Base-by-base conservation (phyloP, 2,113 vertebrate species). In the Eretmochelys imbricata region DNA sequence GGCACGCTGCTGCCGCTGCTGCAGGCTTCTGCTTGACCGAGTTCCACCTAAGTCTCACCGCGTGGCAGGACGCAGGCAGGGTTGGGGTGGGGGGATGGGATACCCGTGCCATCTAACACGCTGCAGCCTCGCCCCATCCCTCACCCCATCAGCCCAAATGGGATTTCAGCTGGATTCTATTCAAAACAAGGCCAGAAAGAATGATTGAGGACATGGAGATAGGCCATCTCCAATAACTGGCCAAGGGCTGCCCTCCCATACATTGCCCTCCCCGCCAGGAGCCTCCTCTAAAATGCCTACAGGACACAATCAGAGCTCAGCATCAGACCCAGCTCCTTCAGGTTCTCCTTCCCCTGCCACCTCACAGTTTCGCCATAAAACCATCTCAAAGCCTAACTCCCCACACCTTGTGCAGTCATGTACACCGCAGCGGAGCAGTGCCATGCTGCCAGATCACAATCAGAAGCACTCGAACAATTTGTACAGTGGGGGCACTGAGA, bases 91-190 rank as follows among this genome's bases (percentile, higher is more conserved):
- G 35, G 27, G 38, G 79, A 8, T 29, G 17, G 38, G 51, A 27
- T 27, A 35, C 83, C 27, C 22, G 4, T 46, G 62, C 53, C 14
- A 4, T 49, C 62, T 57, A 17, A 72, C 65, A 38, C 8, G 19
- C 65, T 72, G 65, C 65, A 72, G 65, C n/a, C 65, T 69, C 65
- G 20, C 65, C 0, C 69, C 42, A 2, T 24, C 5, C 31, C 65
- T 69, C 65, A n/a, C 65, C 0, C 69, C 42, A 2, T 24, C 4
- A 1, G 4, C 0, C 1, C 8, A 10, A 1, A 0, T 1, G 55
- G 10, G 1, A 1, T 76, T n/a, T 27, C 38, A 85, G 75, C 46
- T 4, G 14, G 75, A 42, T 2, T 14, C 8, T 78, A 53, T 20
- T 2, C 0, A 38, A 48, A 89, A 88, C 11, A 79, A 12, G 16